These are phyloP conservation scores for Meloidogyne exigua DNA, from an alignment of 1,140 invertebrate species.

Conservation along the genomic window DNA sequence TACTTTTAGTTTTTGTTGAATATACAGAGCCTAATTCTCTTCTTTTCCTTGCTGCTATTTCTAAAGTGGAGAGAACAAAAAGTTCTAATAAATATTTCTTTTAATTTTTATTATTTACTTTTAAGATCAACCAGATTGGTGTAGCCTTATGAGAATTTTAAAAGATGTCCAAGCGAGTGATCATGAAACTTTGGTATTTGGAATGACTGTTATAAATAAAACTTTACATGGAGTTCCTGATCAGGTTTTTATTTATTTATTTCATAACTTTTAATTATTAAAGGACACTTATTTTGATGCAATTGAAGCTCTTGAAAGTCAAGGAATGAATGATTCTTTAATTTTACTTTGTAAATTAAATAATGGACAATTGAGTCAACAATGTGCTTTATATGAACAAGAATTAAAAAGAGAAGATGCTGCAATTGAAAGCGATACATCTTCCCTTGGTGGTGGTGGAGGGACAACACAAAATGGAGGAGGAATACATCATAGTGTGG, in stretches of 20 bases:
- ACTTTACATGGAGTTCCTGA: slow-evolving; percentile 90
- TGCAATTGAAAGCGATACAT: slow-evolving; percentile 54
- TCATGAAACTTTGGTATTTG: slow-evolving; percentile 89
- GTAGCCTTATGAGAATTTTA: slow-evolving; percentile 82
- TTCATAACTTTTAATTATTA: background rate
- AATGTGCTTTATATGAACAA: slow-evolving; percentile 57
- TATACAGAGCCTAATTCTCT: slow-evolving; percentile 92
- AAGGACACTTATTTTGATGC: slow-evolving; percentile 97
- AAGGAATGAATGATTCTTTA: slow-evolving; percentile 78
- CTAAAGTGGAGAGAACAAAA: slow-evolving; percentile 77
- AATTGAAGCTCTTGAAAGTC: slow-evolving; percentile 89
- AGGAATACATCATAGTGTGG: slow-evolving; percentile 29
- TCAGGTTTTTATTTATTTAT: slow-evolving; percentile 44
- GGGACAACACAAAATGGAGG: slow-evolving; percentile 17
- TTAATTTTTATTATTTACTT: background rate
- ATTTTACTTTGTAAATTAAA: slow-evolving; percentile 51
- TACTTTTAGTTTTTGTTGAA: slow-evolving; percentile 94
- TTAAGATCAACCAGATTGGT: slow-evolving; percentile 73
- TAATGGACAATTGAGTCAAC: slow-evolving; percentile 56
- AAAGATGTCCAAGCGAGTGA: slow-evolving; percentile 91
- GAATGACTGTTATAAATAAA: slow-evolving; percentile 93
- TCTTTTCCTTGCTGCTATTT: slow-evolving; percentile 82
- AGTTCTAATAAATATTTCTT: slow-evolving; percentile 67
- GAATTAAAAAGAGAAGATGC: slow-evolving; percentile 60
- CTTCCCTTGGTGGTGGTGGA: slow-evolving; percentile 16